Conservation (phyloP, 2,113 vertebrate genomes). For the Gallinago jamesoni region DNA sequence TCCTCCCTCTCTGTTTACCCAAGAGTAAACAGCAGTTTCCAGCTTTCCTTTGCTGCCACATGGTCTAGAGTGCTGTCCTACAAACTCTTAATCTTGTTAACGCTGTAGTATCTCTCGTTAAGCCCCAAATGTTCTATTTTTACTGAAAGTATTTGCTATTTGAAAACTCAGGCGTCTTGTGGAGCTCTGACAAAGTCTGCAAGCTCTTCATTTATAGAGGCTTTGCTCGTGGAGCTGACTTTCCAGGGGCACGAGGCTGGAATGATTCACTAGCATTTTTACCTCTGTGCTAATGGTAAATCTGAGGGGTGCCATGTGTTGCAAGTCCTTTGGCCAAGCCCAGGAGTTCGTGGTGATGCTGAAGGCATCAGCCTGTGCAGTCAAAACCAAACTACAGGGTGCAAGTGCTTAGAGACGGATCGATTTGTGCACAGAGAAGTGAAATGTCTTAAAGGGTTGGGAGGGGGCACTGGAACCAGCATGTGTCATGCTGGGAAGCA, state of each 20-base stretch:
- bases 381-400: not conserved
- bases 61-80: not conserved
- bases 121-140: not conserved
- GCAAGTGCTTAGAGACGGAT: not conserved
- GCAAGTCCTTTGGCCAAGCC: not conserved
- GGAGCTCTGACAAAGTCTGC: not conserved
- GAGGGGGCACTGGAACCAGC: not conserved
- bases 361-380: not conserved
- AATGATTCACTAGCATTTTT: not conserved
- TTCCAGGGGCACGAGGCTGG: not conserved
- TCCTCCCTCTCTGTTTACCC: not conserved
- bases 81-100: constrained; percentile 2
- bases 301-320: not conserved
- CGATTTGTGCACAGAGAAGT: not conserved
- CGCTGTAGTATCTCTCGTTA: constrained; percentile 9
- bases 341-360: not conserved
- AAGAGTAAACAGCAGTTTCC: not conserved
- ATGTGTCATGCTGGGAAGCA: not conserved
- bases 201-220: not conserved
- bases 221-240: not conserved
- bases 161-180: not conserved
- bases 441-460: not conserved
- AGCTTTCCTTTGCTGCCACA: not conserved
- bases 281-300: not conserved
- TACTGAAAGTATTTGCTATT: not conserved